Evolutionary conservation across 2,888 invertebrate genomes (phyloP).

Genomic region (Acanthacorydalis orientalis): DNA sequence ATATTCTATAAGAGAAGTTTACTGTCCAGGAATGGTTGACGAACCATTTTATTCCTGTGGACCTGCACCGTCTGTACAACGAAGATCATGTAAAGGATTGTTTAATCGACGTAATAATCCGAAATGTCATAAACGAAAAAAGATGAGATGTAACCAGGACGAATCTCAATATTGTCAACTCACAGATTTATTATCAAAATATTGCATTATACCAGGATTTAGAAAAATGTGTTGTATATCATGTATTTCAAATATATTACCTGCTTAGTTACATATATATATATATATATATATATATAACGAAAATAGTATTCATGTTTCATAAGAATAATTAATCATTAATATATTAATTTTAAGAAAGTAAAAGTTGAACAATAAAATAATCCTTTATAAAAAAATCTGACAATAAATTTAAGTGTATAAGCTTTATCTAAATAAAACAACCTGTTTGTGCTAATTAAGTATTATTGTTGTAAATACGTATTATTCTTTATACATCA

Average conservation of each 20-base stretch:
- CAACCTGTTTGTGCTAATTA: no score
- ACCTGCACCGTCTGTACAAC: conserved; percentile 31
- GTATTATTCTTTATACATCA: no score
- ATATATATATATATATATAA: no score
- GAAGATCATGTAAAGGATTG: conserved; percentile 29
- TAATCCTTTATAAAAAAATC: no score
- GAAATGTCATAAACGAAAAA: conserved; percentile 17
- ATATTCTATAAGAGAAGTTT: conserved; percentile 32
- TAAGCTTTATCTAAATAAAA: no score
- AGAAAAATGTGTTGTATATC: conserved; percentile 40
- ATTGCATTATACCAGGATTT: conserved; percentile 39
- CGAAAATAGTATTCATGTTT: no score
- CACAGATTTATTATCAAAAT: conserved; percentile 19
- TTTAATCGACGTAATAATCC: conserved; percentile 16
- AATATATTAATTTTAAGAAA: no score
- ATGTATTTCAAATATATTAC: conserved; percentile 17
- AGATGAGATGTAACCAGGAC: conserved; percentile 17
- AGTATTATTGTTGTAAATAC: no score
- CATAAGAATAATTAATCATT: no score
- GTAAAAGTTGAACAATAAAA: no score
- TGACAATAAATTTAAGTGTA: no score
- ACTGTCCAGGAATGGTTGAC: conserved; percentile 33
- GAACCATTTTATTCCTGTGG: conserved; percentile 33
- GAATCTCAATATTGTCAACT: conserved; percentile 31
- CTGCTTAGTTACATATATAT: not conserved